Evolutionary conservation across 2,888 invertebrate genomes (phyloP).

Genomic region (Acleris emargana): DNA sequence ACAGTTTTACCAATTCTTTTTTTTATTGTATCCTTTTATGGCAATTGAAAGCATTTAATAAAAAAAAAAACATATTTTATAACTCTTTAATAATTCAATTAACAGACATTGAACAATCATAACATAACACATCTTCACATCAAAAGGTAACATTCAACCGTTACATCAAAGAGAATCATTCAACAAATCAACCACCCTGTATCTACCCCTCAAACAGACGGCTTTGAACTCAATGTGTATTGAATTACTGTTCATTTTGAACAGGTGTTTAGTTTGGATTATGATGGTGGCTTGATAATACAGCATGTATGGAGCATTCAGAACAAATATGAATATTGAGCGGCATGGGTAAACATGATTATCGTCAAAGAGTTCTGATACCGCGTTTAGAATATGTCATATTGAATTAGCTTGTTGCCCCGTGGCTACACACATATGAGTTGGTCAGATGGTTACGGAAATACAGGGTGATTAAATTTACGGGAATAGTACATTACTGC

Average conservation of each 20-base stretch:
- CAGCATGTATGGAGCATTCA: constrained; percentile 27
- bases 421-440: no score
- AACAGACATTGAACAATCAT: constrained; percentile 28
- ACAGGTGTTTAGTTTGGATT: no score
- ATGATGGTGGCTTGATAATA: constrained; percentile 1
- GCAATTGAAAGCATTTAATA: no score
- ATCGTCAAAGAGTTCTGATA: constrained; percentile 33
- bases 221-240: no score
- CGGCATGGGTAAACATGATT: constrained; percentile 31
- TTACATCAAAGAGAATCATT: constrained; percentile 48
- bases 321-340: constrained; percentile 36
- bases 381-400: background rate
- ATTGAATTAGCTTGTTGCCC: background rate
- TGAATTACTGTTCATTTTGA: no score
- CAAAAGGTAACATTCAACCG: constrained; percentile 35
- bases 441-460: no score
- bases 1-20: no score
- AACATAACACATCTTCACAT: constrained; percentile 38
- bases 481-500: no score
- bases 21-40: no score
- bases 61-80: no score
- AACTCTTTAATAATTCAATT: no score
- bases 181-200: constrained; percentile 25
- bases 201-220: background rate
- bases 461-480: no score